Conservation (phyloP, 2,888 invertebrate genomes). For the Machimus rusticus region DNA sequence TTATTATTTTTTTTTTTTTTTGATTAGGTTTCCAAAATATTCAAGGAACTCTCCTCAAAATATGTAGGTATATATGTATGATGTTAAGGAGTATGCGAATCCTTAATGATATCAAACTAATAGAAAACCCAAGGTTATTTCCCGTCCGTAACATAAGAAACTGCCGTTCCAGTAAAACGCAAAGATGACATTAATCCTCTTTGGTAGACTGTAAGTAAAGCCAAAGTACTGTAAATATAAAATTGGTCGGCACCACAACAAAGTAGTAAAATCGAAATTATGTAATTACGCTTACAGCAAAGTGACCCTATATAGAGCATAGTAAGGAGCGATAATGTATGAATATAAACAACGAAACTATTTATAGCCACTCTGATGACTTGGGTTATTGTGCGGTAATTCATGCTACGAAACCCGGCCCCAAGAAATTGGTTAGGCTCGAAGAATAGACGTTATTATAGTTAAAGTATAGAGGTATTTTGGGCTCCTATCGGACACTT, state of each 20-base stretch:
- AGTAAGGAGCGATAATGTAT: neutral
- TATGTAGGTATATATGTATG: neutral
- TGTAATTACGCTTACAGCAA: constrained; percentile 15
- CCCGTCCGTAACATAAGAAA: neutral
- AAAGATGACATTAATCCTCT: constrained; percentile 21
- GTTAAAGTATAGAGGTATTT: neutral
- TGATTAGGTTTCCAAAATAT: neutral
- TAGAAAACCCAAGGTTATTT: neutral
- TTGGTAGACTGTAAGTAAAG: neutral
- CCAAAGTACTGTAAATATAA: neutral
- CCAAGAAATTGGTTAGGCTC: neutral
- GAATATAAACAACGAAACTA: neutral
- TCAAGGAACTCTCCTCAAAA: neutral
- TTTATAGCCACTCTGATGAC: neutral
- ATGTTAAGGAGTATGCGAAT: neutral
- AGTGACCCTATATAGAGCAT: neutral
- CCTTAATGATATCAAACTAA: neutral
- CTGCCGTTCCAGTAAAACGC: constrained; percentile 3
- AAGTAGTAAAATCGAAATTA: constrained; percentile 3
- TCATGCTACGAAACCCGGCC: neutral
- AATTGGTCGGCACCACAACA: neutral
- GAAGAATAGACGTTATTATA: neutral
- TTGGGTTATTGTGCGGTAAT: neutral
- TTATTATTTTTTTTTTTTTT: no score
- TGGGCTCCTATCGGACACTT: neutral